Conservation (phyloP, 2,888 invertebrate genomes). For the Dusona sp. region DNA sequence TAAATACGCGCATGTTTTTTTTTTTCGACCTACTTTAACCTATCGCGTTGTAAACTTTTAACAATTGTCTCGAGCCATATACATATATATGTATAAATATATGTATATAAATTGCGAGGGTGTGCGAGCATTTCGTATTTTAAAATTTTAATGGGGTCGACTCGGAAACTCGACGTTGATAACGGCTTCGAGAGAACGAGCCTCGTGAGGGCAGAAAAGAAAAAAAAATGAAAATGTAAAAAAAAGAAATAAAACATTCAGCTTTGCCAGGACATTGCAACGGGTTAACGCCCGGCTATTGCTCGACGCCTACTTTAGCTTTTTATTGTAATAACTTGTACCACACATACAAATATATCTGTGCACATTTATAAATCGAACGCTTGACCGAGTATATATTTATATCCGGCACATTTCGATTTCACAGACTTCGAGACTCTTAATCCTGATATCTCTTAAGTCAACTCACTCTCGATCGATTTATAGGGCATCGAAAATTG, state of each 20-base stretch:
- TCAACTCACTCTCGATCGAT: constrained; percentile 41
- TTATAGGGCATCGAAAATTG: constrained; percentile 34
- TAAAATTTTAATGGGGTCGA: constrained; percentile 74
- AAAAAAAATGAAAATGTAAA: constrained; percentile 1
- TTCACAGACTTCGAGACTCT: constrained; percentile 66
- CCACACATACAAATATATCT: constrained; percentile 8
- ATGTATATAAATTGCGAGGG: constrained; percentile 63
- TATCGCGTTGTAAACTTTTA: constrained; percentile 73
- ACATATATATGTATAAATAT: constrained; percentile 26
- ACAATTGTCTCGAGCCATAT: constrained; percentile 13
- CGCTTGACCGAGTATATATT: constrained; percentile 49
- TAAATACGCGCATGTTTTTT: constrained; percentile 46
- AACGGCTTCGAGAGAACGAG: constrained; percentile 41
- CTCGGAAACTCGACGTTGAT: constrained; percentile 67
- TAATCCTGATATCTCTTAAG: constrained; percentile 58
- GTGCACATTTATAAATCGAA: constrained; percentile 30
- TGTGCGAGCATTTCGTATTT: constrained; percentile 72
- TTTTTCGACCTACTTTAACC: constrained; percentile 70
- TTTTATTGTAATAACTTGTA: constrained; percentile 53
- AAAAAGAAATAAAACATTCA: constrained; percentile 17
- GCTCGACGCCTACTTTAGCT: constrained; percentile 76
- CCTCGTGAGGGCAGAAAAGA: constrained; percentile 14
- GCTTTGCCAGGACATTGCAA: constrained; percentile 72
- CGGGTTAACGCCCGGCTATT: constrained; percentile 80
- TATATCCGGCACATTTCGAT: constrained; percentile 70